Percentiles rank a stretch among this genome's conserved stretches.
phyloP scores from a whole-genome alignment of 2,888 invertebrate species.

The Clivina fossor region DNA sequence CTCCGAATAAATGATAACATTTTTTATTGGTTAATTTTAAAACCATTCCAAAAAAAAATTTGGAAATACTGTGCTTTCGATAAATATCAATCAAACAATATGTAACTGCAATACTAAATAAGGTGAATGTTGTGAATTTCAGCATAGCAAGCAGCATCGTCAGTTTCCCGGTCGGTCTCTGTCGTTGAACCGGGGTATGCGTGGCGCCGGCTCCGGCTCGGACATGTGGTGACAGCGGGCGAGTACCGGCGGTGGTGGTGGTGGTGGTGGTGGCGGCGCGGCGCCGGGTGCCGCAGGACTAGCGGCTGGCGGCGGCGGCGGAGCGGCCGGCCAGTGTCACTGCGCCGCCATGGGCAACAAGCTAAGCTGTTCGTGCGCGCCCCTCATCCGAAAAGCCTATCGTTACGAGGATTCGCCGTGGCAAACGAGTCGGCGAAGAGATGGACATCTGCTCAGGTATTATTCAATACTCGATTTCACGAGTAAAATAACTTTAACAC shows the following conservation, averaged over 20 bases:
- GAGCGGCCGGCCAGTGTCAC: conserved; percentile 57
- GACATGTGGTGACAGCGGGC: conserved; percentile 78
- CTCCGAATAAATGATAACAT: no score
- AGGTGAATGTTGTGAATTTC: conserved; percentile 52
- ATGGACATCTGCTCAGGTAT: conserved; percentile 88
- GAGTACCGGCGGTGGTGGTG: conserved; percentile 43
- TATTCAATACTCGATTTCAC: no score
- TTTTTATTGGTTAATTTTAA: no score
- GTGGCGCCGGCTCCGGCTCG: conserved; percentile 50
- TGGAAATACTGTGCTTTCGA: no score
- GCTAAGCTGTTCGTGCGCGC: conserved; percentile 95
- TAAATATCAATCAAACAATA: no score
- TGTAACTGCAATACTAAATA: no score
- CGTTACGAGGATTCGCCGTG: conserved; percentile 95
- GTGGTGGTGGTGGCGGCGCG: conserved; percentile 47
- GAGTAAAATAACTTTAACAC: no score
- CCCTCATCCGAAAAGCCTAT: conserved; percentile 94
- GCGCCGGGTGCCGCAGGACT: conserved; percentile 40
- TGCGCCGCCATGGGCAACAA: conserved; percentile 92
- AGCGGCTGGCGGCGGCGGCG: conserved; percentile 46
- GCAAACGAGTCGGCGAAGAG: conserved; percentile 83
- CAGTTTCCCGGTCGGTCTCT: conserved; percentile 67
- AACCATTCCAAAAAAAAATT: no score
- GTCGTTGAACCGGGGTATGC: conserved; percentile 70
- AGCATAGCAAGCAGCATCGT: conserved; percentile 63